Evolutionary conservation across 1,140 invertebrate genomes (phyloP), one percentile per base, ranked within the genome.

Genomic region (Papilio xuthus): DNA sequence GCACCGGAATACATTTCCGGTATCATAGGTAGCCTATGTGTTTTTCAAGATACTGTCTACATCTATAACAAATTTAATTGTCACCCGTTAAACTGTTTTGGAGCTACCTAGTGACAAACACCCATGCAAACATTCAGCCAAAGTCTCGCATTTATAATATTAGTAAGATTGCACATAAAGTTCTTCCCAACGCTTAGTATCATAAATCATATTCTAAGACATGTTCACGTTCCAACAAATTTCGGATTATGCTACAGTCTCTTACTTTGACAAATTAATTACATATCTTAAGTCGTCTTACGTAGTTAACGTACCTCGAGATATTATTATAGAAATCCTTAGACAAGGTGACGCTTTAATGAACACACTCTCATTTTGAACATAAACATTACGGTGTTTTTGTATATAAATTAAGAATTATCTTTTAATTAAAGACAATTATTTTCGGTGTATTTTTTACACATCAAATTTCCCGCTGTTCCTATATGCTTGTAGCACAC

Each of bases 261-360:
- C 53, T 60, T 23, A 60, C n/a, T 60, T 23, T 60, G 20, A 60
- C 53, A 60, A 23, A 60, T 60, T 60, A 60, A 26, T 60, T 7
- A 23, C 53, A 23, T 10, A 60, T 60, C 9, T 60, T 60, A 60
- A 60, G 53, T 60, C 53, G n/a, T 56, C 53, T 23, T 23, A 23
- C n/a, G 53, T 23, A 60, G n/a, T 60, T 60, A 60, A 23, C 53
- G n/a, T 60, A 60, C 53, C 9, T 23, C 20, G n/a, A 20, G 20
- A 50, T 50, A 50, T 50, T 8, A 60, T 60, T 53, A n/a, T 53
- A 53, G 15, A n/a, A 6, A 53, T 4, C 4, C 12, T 53, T n/a
- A 53, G 18, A n/a, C 50, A 53, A 53, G 18, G 50, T 53, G n/a
- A n/a, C 15, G n/a, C 50, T n/a, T 53, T 53, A 53, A n/a, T 53